Evolutionary conservation across 2,113 vertebrate genomes (phyloP), one percentile per base, ranked within the genome.

Genomic region (Onychorhynchus coronatus): DNA sequence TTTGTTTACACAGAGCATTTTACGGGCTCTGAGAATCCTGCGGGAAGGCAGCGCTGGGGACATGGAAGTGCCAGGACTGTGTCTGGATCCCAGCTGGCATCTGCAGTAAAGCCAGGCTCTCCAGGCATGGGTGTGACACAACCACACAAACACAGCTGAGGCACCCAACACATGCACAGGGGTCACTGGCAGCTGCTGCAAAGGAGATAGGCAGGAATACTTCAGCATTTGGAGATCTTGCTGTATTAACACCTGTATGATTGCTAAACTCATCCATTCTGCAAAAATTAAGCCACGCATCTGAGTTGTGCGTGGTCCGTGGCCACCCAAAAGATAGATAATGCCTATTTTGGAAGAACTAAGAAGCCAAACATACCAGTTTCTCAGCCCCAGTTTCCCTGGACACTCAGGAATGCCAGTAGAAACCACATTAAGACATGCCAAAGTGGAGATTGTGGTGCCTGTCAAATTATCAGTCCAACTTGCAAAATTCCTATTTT

Each of bases 401-500:
- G 2, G 22, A 86, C 22, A 53, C 63, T 86, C 73, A 91, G 39
- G 93, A 85, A 94, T 53, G 62, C 59, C 90, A 59, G 67, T 88
- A 87, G 89, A 96, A 97, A 93, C 58, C n/a, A 31, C 66, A 56
- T 76, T 89, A 93, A 87, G 93, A 91, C 13, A 7, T 88, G 58
- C 73, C 91, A 44, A 59, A 72, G 23, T 47, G 70, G 81, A 91
- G 50, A 61, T 89, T 30, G 8, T 94, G 72, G 65, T 62, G 86
- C 96, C 70, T 97, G 96, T 98, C 96, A 97, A 97, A 96, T 97
- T 96, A 96, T 85, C 91, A 93, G 96, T 97, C 96, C 97, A 96
- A 92, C 92, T 98, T 97, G 98, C 98, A 97, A 98, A 97, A 98
- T 98, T 99, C 97, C 98, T 98, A 97, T 98, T 98, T 98, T 92